phyloP scores from a whole-genome alignment of 2,888 invertebrate species.

The Notocelia uddmanniana region DNA sequence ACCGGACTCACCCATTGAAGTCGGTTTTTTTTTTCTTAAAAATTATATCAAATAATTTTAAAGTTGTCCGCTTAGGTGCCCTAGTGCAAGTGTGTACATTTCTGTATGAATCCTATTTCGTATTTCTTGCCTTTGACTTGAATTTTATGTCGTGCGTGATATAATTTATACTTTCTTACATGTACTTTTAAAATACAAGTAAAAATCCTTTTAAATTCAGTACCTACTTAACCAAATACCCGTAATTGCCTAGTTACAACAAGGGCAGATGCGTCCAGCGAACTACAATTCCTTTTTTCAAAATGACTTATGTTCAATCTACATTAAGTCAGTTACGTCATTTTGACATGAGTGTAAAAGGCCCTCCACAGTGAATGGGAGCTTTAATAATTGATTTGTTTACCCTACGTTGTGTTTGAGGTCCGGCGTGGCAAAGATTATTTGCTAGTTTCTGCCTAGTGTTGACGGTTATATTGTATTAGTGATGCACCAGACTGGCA shows the following conservation, averaged over 20 bases:
- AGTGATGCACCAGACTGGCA: neutral
- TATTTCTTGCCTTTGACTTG: too few species aligned
- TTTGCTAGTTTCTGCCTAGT: constrained; percentile 40
- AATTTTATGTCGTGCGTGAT: too few species aligned
- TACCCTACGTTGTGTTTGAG: constrained; percentile 61
- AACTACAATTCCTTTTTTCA: constrained; percentile 49
- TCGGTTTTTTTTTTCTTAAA: too few species aligned
- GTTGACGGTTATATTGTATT: neutral
- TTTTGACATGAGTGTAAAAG: constrained; percentile 47
- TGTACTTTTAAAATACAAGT: too few species aligned
- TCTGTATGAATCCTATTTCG: too few species aligned
- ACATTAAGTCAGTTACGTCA: neutral
- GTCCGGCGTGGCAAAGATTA: constrained; percentile 67
- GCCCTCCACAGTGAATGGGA: constrained; percentile 53
- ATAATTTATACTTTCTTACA: too few species aligned
- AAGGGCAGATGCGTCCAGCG: constrained; percentile 59
- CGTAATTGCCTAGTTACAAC: constrained; percentile 51
- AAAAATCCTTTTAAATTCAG: neutral
- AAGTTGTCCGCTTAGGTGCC: too few species aligned
- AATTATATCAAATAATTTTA: too few species aligned
- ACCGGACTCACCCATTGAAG: too few species aligned
- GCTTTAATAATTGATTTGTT: constrained; percentile 73
- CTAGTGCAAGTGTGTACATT: too few species aligned
- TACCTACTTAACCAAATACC: constrained; percentile 43
- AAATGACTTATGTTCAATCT: neutral